Base-by-base conservation (phyloP, 2,113 vertebrate species). In the Eleginops maclovinus region DNA sequence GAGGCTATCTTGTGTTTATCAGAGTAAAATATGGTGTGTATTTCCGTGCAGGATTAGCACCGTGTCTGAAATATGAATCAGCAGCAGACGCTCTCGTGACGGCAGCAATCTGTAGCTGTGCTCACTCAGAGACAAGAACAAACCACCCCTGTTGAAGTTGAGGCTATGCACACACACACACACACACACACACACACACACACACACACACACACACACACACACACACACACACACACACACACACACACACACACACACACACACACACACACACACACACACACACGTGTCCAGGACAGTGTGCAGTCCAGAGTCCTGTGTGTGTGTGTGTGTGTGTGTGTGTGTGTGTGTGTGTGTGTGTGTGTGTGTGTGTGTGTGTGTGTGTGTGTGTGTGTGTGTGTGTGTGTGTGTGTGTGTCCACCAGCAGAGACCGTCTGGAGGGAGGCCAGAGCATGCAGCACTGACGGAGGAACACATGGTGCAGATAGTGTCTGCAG, bases 61-160 rank as follows among this genome's bases (percentile, higher is more conserved):
- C 4, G 26, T 49, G 44, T 55, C 71, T 73, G 68, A 68, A 74
- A 83, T 76, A 83, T 17, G 6, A 82, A 75, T 79, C 70, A 61
- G 13, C 41, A 22, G 63, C 72, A 68, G 24, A 64, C 15, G 2
- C 22, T 73, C n/a, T 58, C 8, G 2, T 71, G 56, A 71, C 53
- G 67, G 63, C 61, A 67, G 72, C 3, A 50, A 60, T 51, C 46
- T 43, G 58, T 43, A 43, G 58, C 71, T 2, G 43, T 81, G 51
- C 56, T 50, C 60, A 47, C 77, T 56, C 36, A 63, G 63, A 79
- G 72, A 78, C 1, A 22, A 73, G 67, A 86, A 81, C 22, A 22
- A 81, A 71, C 69, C 44, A 62, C 54, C 66, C 51, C 75, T 68
- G 64, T 8, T 36, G 31, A 36, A 4, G 31, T 8, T 36, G n/a